Evolutionary conservation across 1,140 invertebrate species (phyloP).

Genomic region (Diorhabda sublineata): DNA sequence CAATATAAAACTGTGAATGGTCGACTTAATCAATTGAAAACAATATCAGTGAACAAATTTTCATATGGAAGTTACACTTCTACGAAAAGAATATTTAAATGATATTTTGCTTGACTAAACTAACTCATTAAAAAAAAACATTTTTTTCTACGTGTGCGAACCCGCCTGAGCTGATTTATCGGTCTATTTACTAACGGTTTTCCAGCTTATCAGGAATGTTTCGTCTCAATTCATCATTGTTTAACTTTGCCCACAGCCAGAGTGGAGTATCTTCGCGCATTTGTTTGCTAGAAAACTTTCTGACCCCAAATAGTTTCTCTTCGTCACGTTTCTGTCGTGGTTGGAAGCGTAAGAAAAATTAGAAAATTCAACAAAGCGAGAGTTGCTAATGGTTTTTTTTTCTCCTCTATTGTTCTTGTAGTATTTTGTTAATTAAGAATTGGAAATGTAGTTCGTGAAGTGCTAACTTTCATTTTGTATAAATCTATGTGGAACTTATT

Average conservation of each 20-base stretch:
- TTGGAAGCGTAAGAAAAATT: neutral
- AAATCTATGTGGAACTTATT: too few relatives aligned
- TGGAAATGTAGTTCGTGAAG: too few relatives aligned
- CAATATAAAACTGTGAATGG: too few relatives aligned
- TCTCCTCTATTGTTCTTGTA: neutral
- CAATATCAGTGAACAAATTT: too few relatives aligned
- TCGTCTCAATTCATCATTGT: slow-evolving; percentile 31
- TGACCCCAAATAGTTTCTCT: slow-evolving; percentile 12
- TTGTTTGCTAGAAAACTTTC: slow-evolving; percentile 11
- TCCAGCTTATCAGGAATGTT: slow-evolving; percentile 23
- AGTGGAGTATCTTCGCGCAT: slow-evolving; percentile 15
- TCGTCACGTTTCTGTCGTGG: slow-evolving; percentile 3
- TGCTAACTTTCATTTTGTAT: too few relatives aligned
- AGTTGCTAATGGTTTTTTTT: neutral
- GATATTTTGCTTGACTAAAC: too few relatives aligned
- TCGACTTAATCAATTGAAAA: too few relatives aligned
- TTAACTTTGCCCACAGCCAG: slow-evolving; percentile 9
- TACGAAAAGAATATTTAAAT: too few relatives aligned
- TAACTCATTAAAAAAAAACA: too few relatives aligned
- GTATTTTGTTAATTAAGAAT: too few relatives aligned
- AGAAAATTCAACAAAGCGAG: neutral
- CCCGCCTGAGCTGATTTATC: neutral
- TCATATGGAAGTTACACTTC: too few relatives aligned
- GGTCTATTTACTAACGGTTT: neutral
- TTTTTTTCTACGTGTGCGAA: too few relatives aligned